Evolutionary conservation across 2,113 vertebrate species (phyloP), one percentile per base, ranked within the genome.

Genomic region (Xiphophorus maculatus): DNA sequence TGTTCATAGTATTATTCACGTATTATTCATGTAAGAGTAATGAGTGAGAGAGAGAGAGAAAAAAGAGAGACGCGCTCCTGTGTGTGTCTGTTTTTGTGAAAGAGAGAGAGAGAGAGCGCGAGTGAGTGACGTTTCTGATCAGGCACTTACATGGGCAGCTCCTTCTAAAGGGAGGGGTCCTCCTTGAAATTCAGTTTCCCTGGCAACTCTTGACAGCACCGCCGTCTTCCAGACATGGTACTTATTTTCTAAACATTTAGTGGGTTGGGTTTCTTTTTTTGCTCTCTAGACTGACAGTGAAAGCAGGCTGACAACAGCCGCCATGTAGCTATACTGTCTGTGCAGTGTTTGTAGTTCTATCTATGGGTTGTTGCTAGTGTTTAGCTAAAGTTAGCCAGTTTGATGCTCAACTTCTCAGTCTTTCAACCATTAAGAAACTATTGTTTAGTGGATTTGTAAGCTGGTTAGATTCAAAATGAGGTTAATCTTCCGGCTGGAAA

Each of bases 81-180:
- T 48, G 44, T 48, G 14, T 42, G 13, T 15, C 40, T 42, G 10
- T 10, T 37, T 37, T 17, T 44, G 44, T 19, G 44, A 48, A 5
- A 19, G 44, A 42, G 13, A 42, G 40, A 42, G 13, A 42, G 40
- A 58, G 51, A 37, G 32, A 61, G 30, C 4, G 42, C 27, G 29
- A 17, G 13, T 5, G 28, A 0, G 1, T 14, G 42, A 17, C 1
- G 3, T 42, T 89, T 90, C 5, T 84, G n/a, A 72, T 60, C 91
- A 93, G 91, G 92, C 92, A 91, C 14, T 4, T 60, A 22, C 8
- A 12, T 0, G 81, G 89, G 32, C 89, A 91, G 13, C 93, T 88
- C 19, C 11, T 1, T 22, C 3, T 76, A 77, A 79, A 76, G 79
- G 74, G 1, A 73, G 37, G 63, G 92, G 92, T 92, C 92, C 40